Base-by-base conservation (phyloP, 2,797 vertebrate species). In the Sebastiscus tertius region DNA sequence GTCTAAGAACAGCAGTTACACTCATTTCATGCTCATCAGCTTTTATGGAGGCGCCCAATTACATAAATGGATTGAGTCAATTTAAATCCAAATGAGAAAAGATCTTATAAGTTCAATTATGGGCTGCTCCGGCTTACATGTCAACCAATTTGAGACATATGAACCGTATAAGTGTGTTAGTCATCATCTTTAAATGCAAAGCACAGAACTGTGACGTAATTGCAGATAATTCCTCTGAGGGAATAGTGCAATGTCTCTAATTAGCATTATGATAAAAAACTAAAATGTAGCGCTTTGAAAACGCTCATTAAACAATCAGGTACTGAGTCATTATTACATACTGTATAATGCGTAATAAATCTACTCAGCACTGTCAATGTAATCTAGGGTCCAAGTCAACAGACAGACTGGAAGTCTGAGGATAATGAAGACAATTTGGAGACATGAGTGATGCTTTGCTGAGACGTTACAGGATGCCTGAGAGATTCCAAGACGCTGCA, bases 1-100 rank as follows among this genome's bases (percentile, higher is more conserved):
- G 76, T 59, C 29, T 67, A 2, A 68, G 18, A 64, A 13, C 22
- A 66, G 64, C 61, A 67, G 24, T 34, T 56, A 22, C n/a, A 79
- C 58, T 72, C 22, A 59, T 71, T 65, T 61, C 22, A 18, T 46
- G 49, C 72, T 82, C 72, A 79, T 79, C 29, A 31, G 55, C 77
- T 66, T 73, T 70, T 55, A 72, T 72, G 52, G 26, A 77, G 22
- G 49, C 13, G 1, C 6, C 27, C n/a, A 46, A 65, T 84, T 75
- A 79, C 18, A 68, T 24, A 60, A 87, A 82, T 66, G 62, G 31
- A 73, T 63, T 39, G 14, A 56, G 22, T 77, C 27, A 79, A 66
- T 75, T 58, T 56, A 36, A 56, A 58, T 75, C n/a, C 24, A 76
- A 80, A 72, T 80, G 27, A 79, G 29, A 75, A 87, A 72, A 79